phyloP scores from a whole-genome alignment of 2,113 vertebrate genomes.

The Tachycineta bicolor region DNA sequence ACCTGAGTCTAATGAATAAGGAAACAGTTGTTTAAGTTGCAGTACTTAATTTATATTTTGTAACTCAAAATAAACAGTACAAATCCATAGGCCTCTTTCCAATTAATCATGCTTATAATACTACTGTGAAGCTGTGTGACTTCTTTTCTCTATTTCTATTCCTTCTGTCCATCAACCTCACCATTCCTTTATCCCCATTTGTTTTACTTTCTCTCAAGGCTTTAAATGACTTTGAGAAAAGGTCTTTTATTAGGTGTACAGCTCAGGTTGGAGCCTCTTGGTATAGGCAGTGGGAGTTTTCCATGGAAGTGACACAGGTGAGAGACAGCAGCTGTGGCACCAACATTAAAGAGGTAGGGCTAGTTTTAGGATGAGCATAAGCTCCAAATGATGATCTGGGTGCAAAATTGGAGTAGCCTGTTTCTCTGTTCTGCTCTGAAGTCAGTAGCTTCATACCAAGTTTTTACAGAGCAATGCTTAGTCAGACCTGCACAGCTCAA shows the following conservation, averaged over 20 bases:
- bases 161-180: neutral
- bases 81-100: neutral
- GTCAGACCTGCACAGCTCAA: neutral
- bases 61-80: slow-evolving; percentile 15
- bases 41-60: neutral
- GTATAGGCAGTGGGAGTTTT: neutral
- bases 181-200: neutral
- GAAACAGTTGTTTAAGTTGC: neutral
- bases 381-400: neutral
- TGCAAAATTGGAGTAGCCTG: neutral
- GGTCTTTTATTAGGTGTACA: neutral
- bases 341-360: slow-evolving; percentile 1
- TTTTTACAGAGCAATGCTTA: neutral
- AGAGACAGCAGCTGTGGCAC: neutral
- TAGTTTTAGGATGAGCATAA: neutral
- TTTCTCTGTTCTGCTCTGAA: neutral
- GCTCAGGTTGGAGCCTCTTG: neutral
- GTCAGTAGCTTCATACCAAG: neutral
- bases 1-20: slow-evolving; percentile 11
- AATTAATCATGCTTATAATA: neutral
- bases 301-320: neutral
- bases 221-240: neutral
- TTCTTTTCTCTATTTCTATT: neutral
- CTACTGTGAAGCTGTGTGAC: neutral
- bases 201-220: neutral